Evolutionary conservation across 2,113 vertebrate species (phyloP), one percentile per base, ranked within the genome.

Genomic region (Turdus rufiventris): DNA sequence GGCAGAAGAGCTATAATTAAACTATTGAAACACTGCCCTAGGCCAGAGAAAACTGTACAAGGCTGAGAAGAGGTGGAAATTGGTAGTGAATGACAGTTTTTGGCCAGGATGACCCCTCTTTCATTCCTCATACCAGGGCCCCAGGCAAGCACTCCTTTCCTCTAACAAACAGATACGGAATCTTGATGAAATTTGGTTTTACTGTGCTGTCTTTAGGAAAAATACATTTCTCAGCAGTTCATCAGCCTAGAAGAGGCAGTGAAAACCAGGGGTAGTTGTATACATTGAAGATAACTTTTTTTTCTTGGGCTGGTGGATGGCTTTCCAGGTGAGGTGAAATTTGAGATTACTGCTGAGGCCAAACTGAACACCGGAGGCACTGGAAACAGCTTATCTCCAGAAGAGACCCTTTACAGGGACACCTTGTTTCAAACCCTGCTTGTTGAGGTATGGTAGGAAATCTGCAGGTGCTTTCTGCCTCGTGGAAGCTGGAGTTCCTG

Each of bases 251-350:
- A 31, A 94, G 36, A 68, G 29, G 29, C 18, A 62, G 23, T 34
- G 34, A 72, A 83, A 71, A 43, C 9, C 19, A 40, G n/a, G 5
- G 4, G 8, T n/a, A 36, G 38, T 20, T 40, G 33, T 19, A 63
- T 33, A 21, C 18, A 28, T 11, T 67, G 18, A 54, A n/a, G 14
- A 36, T 78, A 91, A 87, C 26, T 63, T 91, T 51, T 2, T 77
- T 78, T 87, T 77, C 54, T 72, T 81, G 60, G 36, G 14, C 26
- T 88, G 71, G 5, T 86, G 89, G 36, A 8, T 66, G 81, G 13
- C 61, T 95, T 96, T 97, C 58, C 81, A 98, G 98, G 98, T 40
- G 88, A 96, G 34, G 75, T 97, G 66, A 96, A 96, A 43, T 93
- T 98, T 3, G 78, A 77, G 0, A 26, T 97, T 60, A 96, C 95